Evolutionary conservation across 2,888 invertebrate species (phyloP), one percentile per base, ranked within the genome.

Genomic region (Tribolium freemani): DNA sequence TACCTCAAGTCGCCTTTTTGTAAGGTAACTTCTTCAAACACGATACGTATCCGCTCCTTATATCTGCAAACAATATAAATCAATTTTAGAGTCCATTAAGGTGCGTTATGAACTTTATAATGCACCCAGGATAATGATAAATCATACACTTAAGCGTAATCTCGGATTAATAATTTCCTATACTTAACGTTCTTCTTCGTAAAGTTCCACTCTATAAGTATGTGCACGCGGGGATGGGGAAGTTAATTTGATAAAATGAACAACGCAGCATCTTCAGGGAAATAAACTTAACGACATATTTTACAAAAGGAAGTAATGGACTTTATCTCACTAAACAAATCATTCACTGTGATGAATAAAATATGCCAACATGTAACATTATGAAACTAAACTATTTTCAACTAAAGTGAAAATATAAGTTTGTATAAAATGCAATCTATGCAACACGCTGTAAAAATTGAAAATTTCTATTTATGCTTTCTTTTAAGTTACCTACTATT

Each of bases 1-100:
- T 83, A 94, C 94, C 94, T 94, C 77, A 93, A 87, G 83, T 94
- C 93, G 71, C 93, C 93, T 86, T 93, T 92, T 84, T 94, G 92
- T 77, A 94, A 88, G 64, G 91, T 90, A 78, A 94, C 89, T 87
- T 95, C 93, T 86, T 95, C 94, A 83, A 96, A 95, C 11, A 94
- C 89, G 78, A 96, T 88, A 83, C 94, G 92, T 78, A 96, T 93
- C 76, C 94, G 88, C 87, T 94, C 94, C 83, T 91, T 92, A 81
- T 90, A 88, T 84, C 93, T 93, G 90, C 77, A 91, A 90, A 80
- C 64, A 75, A 79, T 69, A 79, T 81, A 81, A 79, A 80, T 80
- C 78, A 78, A 77, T 77, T 79, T 80, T 72, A 78, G 75, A 78
- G 76, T 74, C 79, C 73, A 78, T 77, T 77, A 77, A 77, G 74